These are phyloP conservation scores for Thunnus albacares DNA, from an alignment of 2,797 vertebrate genomes.

Conservation along the genomic window DNA sequence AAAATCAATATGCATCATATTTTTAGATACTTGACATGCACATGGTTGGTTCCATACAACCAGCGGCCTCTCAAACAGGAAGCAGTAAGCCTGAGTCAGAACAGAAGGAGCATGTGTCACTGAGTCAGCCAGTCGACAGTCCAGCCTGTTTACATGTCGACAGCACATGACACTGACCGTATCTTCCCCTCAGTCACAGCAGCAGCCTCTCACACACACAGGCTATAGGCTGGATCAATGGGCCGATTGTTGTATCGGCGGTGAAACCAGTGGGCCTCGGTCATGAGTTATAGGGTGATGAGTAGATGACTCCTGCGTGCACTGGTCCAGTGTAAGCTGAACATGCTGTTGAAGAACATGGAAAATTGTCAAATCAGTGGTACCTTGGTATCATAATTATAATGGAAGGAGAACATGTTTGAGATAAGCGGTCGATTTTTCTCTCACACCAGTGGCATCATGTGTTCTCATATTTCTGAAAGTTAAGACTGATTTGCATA, in stretches of 20 bases:
- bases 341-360: slow-evolving; percentile 18
- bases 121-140: slow-evolving; percentile 66
- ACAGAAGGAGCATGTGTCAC: slow-evolving; percentile 66
- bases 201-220: slow-evolving; percentile 27
- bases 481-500: background rate
- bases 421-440: background rate
- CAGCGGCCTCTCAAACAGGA: slow-evolving; percentile 45
- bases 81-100: slow-evolving; percentile 65
- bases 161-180: slow-evolving; percentile 72
- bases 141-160: slow-evolving; percentile 73
- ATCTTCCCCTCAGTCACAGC: slow-evolving; percentile 50
- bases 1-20: background rate
- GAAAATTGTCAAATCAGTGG: background rate
- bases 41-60: background rate
- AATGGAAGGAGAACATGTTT: background rate
- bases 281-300: slow-evolving; percentile 68
- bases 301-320: slow-evolving; percentile 50
- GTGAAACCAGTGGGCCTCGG: slow-evolving; percentile 45
- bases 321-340: slow-evolving; percentile 13
- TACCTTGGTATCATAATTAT: slow-evolving; percentile 10
- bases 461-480: slow-evolving; percentile 13
- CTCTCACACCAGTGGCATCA: background rate
- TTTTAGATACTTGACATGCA: background rate
- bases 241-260: slow-evolving; percentile 60
- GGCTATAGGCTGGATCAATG: slow-evolving; percentile 69